Percentiles rank a stretch among this genome's conserved stretches.
These are phyloP conservation scores for Mellivora capensis DNA, from an alignment of 2,113 vertebrate genomes.

Conservation along the genomic window DNA sequence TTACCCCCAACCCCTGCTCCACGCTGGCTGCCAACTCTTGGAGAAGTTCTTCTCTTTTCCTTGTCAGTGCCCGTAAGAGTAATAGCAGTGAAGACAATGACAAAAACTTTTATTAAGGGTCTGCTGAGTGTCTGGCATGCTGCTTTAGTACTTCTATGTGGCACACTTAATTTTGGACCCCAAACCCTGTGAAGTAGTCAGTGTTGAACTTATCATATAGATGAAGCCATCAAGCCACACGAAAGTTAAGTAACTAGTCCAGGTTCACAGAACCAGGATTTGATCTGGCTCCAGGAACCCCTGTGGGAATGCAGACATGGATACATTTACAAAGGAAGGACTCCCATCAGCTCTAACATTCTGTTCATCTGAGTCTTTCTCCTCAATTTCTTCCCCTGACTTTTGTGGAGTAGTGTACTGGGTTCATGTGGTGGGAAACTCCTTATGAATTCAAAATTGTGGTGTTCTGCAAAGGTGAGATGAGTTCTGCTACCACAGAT, in stretches of 20 bases:
- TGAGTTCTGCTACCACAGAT: fast-evolving
- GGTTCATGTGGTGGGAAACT: background rate
- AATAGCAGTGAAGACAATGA: background rate
- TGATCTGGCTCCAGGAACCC: background rate
- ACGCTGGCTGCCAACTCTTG: fast-evolving
- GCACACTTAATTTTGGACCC: background rate
- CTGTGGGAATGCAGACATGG: background rate
- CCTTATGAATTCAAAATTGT: background rate
- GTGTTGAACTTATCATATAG: fast-evolving
- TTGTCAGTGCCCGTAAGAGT: background rate
- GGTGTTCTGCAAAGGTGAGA: background rate
- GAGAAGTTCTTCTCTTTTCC: background rate
- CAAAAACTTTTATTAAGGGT: background rate
- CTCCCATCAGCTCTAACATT: background rate
- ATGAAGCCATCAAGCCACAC: background rate
- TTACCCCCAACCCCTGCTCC: background rate
- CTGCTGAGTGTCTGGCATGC: background rate
- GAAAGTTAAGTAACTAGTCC: background rate
- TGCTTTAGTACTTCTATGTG: background rate
- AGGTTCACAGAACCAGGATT: background rate
- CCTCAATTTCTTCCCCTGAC: background rate
- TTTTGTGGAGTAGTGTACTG: background rate
- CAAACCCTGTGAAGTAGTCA: background rate
- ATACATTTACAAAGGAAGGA: background rate
- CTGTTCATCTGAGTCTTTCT: background rate